Conservation (phyloP, 2,797 vertebrate species). For the Orestias chungarensis region DNA sequence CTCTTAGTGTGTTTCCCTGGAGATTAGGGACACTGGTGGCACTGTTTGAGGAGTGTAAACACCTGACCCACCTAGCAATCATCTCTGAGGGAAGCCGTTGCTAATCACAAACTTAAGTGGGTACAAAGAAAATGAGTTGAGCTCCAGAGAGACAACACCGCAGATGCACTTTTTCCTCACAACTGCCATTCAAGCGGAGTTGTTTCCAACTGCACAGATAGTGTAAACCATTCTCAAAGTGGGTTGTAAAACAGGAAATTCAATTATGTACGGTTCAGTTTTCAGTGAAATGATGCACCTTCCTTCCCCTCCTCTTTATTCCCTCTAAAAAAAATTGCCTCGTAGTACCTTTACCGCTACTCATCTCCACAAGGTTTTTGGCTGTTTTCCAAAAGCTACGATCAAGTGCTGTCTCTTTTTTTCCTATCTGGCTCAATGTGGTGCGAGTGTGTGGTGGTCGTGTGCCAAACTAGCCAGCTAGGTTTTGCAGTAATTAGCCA, state of each 20-base stretch:
- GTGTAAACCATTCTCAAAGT: conserved; percentile 69
- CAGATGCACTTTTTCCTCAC: conserved; percentile 17
- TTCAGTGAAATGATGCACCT: conserved; percentile 61
- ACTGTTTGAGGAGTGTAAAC: conserved; percentile 32
- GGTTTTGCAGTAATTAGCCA: conserved; percentile 74
- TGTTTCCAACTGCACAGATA: conserved; percentile 46
- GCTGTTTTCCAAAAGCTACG: conserved; percentile 64
- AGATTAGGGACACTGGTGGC: conserved; percentile 7
- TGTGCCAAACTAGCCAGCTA: conserved; percentile 74
- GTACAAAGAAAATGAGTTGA: conserved; percentile 23
- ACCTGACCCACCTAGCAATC: conserved; percentile 32
- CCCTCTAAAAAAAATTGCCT: conserved; percentile 58
- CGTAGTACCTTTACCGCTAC: conserved; percentile 42
- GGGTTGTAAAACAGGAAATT: conserved; percentile 75
- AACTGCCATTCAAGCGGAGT: conserved; percentile 15
- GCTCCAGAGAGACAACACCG: conserved; percentile 23
- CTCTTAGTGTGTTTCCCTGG: conserved; percentile 4
- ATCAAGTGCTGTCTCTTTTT: conserved; percentile 55
- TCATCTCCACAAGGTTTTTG: conserved; percentile 66
- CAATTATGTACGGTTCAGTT: conserved; percentile 67
- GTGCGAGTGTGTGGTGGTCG: conserved; percentile 60
- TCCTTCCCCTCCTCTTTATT: conserved; percentile 36
- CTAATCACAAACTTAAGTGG: conserved; percentile 48
- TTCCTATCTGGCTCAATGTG: conserved; percentile 47
- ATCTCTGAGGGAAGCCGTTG: conserved; percentile 33